phyloP scores from a whole-genome alignment of 2,888 invertebrate genomes.

The Limnephilus rhombicus region DNA sequence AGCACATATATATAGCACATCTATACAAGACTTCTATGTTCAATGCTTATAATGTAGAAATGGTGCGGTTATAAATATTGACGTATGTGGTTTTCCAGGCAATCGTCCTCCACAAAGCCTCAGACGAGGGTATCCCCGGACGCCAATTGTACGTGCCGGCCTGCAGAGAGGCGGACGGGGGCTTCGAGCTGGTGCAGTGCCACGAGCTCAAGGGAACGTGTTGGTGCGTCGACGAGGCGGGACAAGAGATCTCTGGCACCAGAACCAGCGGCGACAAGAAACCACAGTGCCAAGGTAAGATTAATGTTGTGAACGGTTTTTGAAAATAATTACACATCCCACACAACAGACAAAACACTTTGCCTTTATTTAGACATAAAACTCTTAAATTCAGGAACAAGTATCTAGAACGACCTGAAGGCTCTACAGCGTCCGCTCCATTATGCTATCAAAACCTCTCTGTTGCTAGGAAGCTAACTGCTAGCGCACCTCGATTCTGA shows the following conservation, averaged over 20 bases:
- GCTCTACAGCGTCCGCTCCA: too few relatives aligned
- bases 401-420: too few relatives aligned
- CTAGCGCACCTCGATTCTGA: too few relatives aligned
- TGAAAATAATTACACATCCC: too few relatives aligned
- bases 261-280: slow-evolving; percentile 72
- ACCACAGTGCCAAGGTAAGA: slow-evolving; percentile 71
- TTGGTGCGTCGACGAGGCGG: slow-evolving; percentile 89
- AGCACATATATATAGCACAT: too few relatives aligned
- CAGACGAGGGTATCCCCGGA: slow-evolving; percentile 86
- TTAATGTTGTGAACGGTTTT: too few relatives aligned
- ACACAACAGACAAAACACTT: too few relatives aligned
- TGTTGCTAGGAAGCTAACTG: too few relatives aligned
- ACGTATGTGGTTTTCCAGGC: slow-evolving; percentile 69
- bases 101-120: slow-evolving; percentile 79
- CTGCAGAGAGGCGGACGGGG: slow-evolving; percentile 82
- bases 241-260: slow-evolving; percentile 86
- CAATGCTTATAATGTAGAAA: not conserved
- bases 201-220: slow-evolving; percentile 82
- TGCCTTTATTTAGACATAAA: too few relatives aligned
- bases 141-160: slow-evolving; percentile 86
- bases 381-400: too few relatives aligned
- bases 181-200: slow-evolving; percentile 86
- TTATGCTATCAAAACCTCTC: too few relatives aligned
- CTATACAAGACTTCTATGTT: too few relatives aligned
- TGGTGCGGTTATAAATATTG: not conserved